Evolutionary conservation across 2,113 vertebrate species (phyloP), one percentile per base, ranked within the genome.

Genomic region (Embiotoca jacksoni): DNA sequence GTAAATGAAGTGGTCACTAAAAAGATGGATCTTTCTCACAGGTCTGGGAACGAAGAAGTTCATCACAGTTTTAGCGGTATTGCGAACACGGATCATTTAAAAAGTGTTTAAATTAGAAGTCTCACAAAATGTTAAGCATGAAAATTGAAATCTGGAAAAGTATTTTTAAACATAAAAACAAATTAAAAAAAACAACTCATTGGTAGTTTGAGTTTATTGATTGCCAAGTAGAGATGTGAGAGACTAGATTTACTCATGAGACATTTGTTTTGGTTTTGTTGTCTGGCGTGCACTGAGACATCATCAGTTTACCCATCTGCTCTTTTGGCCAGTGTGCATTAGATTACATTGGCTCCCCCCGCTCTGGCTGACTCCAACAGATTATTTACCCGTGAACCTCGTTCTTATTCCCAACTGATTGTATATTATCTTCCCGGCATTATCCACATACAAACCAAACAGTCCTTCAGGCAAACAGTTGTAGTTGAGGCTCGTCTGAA

Each of bases 331-430:
- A 49, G 41, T 76, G 66, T 36, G 36, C 31, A n/a, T 16, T 33
- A 70, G 82, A 87, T 88, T 87, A 82, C 70, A 30, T 49, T 63
- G 69, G 36, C 87, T 82, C 59, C 44, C 32, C 14, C n/a, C 30
- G 11, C 56, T 3, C 39, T 37, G 53, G 23, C 69, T 36, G 16
- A 61, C 58, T 82, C 44, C 30, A 16, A 14, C 59, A 70, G 78
- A 84, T 86, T 84, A 86, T 86, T 84, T 76, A 70, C 54, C 56
- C 52, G 9, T 74, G 67, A 87, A 73, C 49, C 60, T 57, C 4
- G 58, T 72, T 52, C 50, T 31, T 57, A 61, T 75, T 71, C 46
- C 59, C 63, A 7, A 0, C 41, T 75, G 69, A 23, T 55, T 62
- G 64, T 13, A 5, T 41, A 54, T 77, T 71, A 50, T 57, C 66